A percentile compares a stretch with the other conserved stretches of the same genome.
Evolutionary conservation across 2,113 vertebrate species (phyloP).

Genomic region (Nothocercus julius): DNA sequence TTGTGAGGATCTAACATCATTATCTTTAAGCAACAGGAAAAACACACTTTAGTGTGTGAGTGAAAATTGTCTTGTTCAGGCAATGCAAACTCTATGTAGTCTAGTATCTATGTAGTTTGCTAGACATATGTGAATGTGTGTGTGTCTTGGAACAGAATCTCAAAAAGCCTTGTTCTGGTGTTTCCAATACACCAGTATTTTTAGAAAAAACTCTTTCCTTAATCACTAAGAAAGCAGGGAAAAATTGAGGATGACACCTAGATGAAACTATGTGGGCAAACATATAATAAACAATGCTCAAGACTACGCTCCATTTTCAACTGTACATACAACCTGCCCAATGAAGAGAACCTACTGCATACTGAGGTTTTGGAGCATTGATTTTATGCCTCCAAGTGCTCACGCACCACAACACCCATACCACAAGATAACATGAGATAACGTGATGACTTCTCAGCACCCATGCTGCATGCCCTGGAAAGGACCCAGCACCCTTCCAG

Average conservation of each 20-base stretch:
- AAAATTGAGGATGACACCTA: not conserved
- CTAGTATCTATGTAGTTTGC: no score
- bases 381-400: not conserved
- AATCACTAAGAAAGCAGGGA: not conserved
- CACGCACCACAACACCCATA: not conserved
- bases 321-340: not conserved
- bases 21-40: not conserved
- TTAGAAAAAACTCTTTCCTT: not conserved
- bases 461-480: fast-evolving
- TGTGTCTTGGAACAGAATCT: not conserved
- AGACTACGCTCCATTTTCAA: not conserved
- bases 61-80: no score
- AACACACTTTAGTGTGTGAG: not conserved
- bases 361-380: not conserved
- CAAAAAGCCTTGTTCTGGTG: not conserved
- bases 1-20: not conserved
- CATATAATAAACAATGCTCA: not conserved
- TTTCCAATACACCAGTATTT: not conserved
- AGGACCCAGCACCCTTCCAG: not conserved
- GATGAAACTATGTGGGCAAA: not conserved
- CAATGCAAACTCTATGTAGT: no score
- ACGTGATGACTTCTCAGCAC: not conserved
- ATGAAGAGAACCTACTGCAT: not conserved
- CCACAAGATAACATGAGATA: not conserved
- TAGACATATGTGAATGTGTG: not conserved